Evolutionary conservation across 2,113 vertebrate genomes (phyloP).

Genomic region (Pholis gunnellus): DNA sequence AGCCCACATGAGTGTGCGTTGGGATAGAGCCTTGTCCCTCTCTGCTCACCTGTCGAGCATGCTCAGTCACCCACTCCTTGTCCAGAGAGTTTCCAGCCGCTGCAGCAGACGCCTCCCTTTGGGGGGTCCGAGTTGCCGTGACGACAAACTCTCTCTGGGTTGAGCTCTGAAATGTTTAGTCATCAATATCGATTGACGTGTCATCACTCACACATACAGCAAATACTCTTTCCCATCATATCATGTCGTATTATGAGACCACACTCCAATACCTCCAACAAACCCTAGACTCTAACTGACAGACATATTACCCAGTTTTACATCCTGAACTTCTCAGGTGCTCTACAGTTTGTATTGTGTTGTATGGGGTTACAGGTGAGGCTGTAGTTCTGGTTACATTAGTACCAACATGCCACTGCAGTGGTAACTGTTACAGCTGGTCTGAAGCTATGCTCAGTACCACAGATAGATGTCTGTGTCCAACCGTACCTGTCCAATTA

Average conservation of each 20-base stretch:
- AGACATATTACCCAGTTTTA: background rate
- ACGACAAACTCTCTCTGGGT: slow-evolving; percentile 90
- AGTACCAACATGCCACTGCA: too few relatives aligned
- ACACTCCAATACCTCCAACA: background rate
- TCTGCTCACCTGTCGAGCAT: slow-evolving; percentile 89
- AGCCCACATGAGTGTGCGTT: background rate
- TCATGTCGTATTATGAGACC: background rate
- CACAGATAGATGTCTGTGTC: background rate
- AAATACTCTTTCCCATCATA: background rate
- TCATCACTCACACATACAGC: background rate
- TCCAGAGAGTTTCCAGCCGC: slow-evolving; percentile 49
- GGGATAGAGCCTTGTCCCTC: background rate
- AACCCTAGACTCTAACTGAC: background rate
- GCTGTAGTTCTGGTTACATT: background rate
- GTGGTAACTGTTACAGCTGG: background rate
- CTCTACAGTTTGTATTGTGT: background rate
- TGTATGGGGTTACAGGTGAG: background rate
- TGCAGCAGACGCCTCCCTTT: slow-evolving; percentile 77
- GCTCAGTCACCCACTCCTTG: slow-evolving; percentile 89
- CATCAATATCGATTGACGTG: slow-evolving; percentile 1
- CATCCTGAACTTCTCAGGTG: background rate
- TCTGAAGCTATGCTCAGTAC: background rate
- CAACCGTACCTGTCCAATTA: slow-evolving; percentile 91
- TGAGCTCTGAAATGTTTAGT: slow-evolving; percentile 84
- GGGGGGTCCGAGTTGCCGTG: slow-evolving; percentile 88